phyloP scores from a whole-genome alignment of 2,113 vertebrate species.

The Zosterops borbonicus region DNA sequence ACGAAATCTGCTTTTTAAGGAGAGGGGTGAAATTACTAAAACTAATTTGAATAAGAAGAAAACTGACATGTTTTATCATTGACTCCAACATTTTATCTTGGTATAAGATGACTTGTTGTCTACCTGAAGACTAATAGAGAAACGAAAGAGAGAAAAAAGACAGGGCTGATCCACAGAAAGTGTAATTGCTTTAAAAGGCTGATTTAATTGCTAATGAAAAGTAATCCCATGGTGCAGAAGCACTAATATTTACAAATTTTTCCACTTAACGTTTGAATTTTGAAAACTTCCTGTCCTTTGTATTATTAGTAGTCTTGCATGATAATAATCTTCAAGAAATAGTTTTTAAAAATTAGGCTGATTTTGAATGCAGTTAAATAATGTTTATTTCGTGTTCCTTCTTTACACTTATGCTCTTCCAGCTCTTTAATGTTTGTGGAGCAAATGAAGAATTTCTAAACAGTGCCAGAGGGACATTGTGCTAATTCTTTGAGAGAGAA shows the following conservation, averaged over 20 bases:
- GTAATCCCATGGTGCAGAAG: not conserved
- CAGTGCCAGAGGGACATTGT: not conserved
- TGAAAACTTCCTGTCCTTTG: not conserved
- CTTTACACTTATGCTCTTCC: not conserved
- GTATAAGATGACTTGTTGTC: not conserved
- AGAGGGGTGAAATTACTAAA: not conserved
- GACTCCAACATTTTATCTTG: not conserved
- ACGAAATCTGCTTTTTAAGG: not conserved
- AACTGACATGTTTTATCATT: not conserved
- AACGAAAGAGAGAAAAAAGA: constrained; percentile 1
- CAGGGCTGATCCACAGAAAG: not conserved
- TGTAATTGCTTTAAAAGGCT: not conserved
- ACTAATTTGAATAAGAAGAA: constrained; percentile 5
- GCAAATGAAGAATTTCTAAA: constrained; percentile 59
- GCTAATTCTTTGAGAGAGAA: constrained; percentile 51
- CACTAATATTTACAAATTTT: not conserved
- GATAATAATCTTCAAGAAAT: constrained; percentile 12
- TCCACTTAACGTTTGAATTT: constrained; percentile 13
- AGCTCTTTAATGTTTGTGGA: constrained; percentile 50
- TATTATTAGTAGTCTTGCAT: constrained; percentile 8
- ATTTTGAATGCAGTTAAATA: constrained; percentile 51
- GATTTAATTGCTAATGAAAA: constrained; percentile 2
- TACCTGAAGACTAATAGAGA: not conserved
- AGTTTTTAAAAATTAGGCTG: not conserved
- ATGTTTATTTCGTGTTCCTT: constrained; percentile 28